Percentiles rank a stretch among this genome's conserved stretches.
These are phyloP conservation scores for Nothoprocta pentlandii DNA, from an alignment of 2,113 vertebrate species.

Conservation along the genomic window DNA sequence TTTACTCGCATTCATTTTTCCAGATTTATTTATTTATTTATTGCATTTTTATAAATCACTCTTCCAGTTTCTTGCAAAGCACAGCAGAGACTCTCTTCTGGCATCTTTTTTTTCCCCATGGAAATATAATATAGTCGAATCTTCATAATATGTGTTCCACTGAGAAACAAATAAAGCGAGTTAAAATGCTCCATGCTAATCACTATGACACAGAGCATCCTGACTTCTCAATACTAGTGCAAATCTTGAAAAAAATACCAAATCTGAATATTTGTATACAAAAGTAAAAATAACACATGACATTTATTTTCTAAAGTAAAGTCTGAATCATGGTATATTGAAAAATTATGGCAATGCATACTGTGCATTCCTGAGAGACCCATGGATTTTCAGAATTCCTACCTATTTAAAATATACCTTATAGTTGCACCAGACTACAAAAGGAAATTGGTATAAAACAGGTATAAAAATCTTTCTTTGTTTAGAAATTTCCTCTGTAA, in stretches of 20 bases:
- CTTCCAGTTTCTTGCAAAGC: not conserved
- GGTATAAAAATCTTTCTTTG: not conserved
- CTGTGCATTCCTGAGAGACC: conserved; percentile 11
- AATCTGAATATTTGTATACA: not conserved
- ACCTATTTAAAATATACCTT: not conserved
- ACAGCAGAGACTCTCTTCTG: not conserved
- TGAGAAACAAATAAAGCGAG: not conserved
- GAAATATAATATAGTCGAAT: not conserved
- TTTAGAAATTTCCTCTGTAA: not conserved
- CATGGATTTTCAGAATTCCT: conserved; percentile 26
- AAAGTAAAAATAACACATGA: conserved; percentile 13
- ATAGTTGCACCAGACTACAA: not conserved
- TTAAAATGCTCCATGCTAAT: not conserved
- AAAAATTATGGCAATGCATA: not conserved
- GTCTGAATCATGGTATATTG: not conserved
- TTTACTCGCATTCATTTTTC: conserved; percentile 38
- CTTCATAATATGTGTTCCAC: not conserved
- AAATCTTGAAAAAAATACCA: not conserved
- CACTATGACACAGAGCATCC: conserved; percentile 40
- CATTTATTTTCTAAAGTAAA: not conserved
- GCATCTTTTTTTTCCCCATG: not conserved
- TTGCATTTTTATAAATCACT: not conserved
- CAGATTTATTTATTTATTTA: conserved; percentile 63
- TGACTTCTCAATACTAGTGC: not conserved
- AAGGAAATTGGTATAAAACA: not conserved